Evolutionary conservation across 2,797 vertebrate genomes (phyloP).

Genomic region (Premnoplex brunnescens): DNA sequence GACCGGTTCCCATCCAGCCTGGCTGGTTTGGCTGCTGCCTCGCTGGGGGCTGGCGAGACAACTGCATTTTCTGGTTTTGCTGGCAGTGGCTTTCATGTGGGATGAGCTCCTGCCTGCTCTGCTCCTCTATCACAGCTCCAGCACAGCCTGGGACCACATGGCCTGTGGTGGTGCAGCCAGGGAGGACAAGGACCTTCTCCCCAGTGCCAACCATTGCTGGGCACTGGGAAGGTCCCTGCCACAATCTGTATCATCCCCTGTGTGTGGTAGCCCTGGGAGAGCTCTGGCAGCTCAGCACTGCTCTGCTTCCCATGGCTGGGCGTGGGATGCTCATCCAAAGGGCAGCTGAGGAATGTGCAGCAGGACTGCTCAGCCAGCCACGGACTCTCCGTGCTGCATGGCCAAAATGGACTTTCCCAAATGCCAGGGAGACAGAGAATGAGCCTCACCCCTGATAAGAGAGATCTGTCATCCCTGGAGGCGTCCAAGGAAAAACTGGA

Average conservation of each 20-base stretch:
- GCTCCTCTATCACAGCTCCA: not conserved
- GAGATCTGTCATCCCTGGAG: not conserved
- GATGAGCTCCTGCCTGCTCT: not conserved
- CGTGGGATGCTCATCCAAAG: not conserved
- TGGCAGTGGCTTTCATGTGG: constrained; percentile 43
- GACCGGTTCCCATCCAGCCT: constrained; percentile 36
- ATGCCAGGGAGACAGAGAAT: not conserved
- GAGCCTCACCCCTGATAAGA: not conserved
- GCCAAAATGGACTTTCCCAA: not conserved
- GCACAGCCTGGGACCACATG: not conserved
- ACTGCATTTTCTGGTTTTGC: constrained; percentile 48
- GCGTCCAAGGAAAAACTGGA: too few relatives aligned
- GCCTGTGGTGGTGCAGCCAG: not conserved
- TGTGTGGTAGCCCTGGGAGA: not conserved
- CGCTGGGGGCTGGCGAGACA: not conserved
- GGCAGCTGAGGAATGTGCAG: not conserved
- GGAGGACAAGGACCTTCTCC: not conserved
- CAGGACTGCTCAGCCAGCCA: not conserved
- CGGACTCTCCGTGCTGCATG: rapidly evolving
- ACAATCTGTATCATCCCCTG: rapidly evolving
- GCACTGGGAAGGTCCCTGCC: not conserved
- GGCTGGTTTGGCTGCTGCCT: constrained; percentile 1
- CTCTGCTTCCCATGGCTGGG: not conserved
- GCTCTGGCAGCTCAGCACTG: not conserved
- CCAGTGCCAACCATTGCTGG: not conserved